These are phyloP conservation scores for Pinna nobilis DNA, from an alignment of 1,140 invertebrate species.

Conservation along the genomic window DNA sequence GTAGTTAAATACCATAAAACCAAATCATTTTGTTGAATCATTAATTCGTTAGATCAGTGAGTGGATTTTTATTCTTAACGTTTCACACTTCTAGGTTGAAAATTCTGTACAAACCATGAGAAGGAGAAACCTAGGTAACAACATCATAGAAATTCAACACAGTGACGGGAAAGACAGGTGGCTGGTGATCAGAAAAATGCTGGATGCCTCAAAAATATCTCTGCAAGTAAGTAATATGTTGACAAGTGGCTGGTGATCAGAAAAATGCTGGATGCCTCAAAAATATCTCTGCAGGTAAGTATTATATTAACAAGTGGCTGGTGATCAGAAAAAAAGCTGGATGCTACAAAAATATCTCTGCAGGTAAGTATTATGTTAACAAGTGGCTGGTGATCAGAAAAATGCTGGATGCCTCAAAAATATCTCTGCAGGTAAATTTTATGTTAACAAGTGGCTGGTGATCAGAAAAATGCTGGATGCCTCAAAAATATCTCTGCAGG, in stretches of 20 bases:
- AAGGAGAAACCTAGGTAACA: slow-evolving; percentile 60
- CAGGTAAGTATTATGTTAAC: too few relatives aligned
- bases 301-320: slow-evolving; percentile 9
- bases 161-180: slow-evolving; percentile 57
- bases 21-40: too few relatives aligned
- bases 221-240: slow-evolving; percentile 53
- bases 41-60: too few relatives aligned
- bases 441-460: too few relatives aligned
- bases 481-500: too few relatives aligned
- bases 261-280: slow-evolving; percentile 67
- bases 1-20: too few relatives aligned
- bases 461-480: too few relatives aligned
- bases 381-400: slow-evolving; percentile 69
- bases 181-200: slow-evolving; percentile 67
- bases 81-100: too few relatives aligned
- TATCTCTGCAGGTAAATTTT: slow-evolving; percentile 64
- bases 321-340: slow-evolving; percentile 70
- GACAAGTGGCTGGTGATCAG: slow-evolving; percentile 67
- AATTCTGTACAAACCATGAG: slow-evolving; percentile 54
- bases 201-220: slow-evolving; percentile 70
- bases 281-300: slow-evolving; percentile 67
- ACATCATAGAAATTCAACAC: slow-evolving; percentile 67
- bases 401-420: slow-evolving; percentile 65
- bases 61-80: too few relatives aligned
- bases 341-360: slow-evolving; percentile 72